Conservation (phyloP, 2,888 invertebrate genomes). For the Chironomus tentans region DNA sequence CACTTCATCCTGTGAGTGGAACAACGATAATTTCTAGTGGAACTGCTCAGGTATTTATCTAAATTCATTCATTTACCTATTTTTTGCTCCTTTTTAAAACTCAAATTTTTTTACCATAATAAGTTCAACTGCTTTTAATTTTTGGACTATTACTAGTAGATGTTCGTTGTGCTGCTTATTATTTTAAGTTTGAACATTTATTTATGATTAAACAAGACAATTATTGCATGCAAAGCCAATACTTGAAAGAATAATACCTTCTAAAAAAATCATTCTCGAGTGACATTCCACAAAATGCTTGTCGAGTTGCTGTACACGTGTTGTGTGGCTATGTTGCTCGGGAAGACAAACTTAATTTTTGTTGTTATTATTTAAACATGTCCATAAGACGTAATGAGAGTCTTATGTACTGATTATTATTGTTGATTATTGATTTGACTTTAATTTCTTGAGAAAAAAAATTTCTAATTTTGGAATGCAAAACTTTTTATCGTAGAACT, state of each 20-base stretch:
- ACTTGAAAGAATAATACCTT: background rate
- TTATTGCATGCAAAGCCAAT: background rate
- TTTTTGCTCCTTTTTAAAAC: background rate
- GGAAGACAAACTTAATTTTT: background rate
- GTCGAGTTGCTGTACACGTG: too few species aligned
- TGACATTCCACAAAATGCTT: too few species aligned
- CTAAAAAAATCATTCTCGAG: too few species aligned
- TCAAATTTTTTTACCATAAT: background rate
- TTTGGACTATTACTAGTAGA: background rate
- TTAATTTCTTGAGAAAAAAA: background rate
- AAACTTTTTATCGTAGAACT: background rate
- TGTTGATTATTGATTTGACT: background rate
- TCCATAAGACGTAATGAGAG: background rate
- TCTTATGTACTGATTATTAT: background rate
- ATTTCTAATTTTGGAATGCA: background rate
- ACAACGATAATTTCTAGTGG: conserved; percentile 21
- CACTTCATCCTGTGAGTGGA: conserved; percentile 38
- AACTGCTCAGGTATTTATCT: background rate
- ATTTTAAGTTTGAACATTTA: background rate
- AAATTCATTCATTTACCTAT: background rate
- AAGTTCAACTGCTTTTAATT: background rate
- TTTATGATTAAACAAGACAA: too few species aligned
- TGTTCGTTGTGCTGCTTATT: background rate
- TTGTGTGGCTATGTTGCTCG: background rate
- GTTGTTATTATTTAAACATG: background rate